Evolutionary conservation across 2,113 vertebrate genomes (phyloP).

Genomic region (Pluvianellus socialis): DNA sequence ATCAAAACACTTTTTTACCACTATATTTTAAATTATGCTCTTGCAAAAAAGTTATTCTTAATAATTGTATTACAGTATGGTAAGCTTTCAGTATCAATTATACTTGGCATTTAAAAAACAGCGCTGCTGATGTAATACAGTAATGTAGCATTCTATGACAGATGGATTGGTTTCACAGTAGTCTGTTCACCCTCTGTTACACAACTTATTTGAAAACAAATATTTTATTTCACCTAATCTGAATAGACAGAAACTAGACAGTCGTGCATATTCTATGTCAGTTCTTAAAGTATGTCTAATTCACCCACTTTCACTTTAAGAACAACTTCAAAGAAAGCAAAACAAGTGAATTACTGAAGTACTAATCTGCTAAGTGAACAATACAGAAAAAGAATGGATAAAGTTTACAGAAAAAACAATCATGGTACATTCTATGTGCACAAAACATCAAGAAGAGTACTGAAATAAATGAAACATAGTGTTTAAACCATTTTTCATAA

Average conservation of each 20-base stretch:
- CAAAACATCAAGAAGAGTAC: not conserved
- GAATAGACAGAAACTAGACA: not conserved
- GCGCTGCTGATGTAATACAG: not conserved
- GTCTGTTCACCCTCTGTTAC: not conserved
- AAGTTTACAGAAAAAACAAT: not conserved
- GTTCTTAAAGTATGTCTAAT: not conserved
- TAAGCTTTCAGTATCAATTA: not conserved
- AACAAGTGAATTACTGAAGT: not conserved
- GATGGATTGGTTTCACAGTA: not conserved
- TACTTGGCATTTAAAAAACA: not conserved
- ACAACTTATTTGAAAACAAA: slow-evolving; percentile 21
- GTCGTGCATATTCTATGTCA: not conserved
- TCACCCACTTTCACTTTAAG: not conserved
- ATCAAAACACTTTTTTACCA: not conserved
- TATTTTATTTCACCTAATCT: not conserved
- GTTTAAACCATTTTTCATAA: not conserved
- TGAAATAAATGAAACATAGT: not conserved
- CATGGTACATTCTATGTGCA: not conserved
- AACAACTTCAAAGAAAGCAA: not conserved
- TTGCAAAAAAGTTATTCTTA: not conserved
- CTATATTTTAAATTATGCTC: not conserved
- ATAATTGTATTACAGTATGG: not conserved
- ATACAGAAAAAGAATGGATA: not conserved
- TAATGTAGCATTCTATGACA: not conserved
- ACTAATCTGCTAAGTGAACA: not conserved